A percentile compares a stretch with the other conserved stretches of the same genome.
Evolutionary conservation across 2,888 invertebrate genomes (phyloP).

Genomic region (Mimumesa dahlbomi): DNA sequence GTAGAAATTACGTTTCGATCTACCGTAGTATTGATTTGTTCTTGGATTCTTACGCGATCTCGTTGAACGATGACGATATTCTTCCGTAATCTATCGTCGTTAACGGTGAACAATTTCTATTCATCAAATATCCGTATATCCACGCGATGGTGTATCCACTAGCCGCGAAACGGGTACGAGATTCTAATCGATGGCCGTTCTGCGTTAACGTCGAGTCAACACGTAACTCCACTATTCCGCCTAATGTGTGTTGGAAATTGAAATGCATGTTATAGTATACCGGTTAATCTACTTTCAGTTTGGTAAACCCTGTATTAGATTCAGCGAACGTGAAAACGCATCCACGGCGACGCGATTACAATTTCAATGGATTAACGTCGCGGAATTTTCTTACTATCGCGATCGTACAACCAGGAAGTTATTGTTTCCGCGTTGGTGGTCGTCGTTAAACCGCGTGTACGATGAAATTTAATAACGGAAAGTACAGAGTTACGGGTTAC

Average conservation of each 20-base stretch:
- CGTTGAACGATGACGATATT: too few relatives aligned
- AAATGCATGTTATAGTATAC: slow-evolving; percentile 21
- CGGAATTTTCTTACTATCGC: background rate
- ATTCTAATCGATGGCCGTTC: slow-evolving; percentile 29
- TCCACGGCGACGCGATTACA: background rate
- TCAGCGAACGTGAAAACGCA: background rate
- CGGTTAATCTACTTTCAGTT: slow-evolving; percentile 1
- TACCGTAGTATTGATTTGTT: background rate
- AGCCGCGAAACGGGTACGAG: slow-evolving; percentile 10
- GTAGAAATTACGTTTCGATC: slow-evolving; percentile 1
- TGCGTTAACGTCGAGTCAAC: slow-evolving; percentile 22
- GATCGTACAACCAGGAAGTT: background rate
- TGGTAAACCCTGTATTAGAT: background rate
- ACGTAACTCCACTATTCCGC: slow-evolving; percentile 19
- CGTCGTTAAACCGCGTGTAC: background rate
- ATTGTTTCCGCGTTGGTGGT: background rate
- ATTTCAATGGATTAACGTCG: background rate
- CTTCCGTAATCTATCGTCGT: too few relatives aligned
- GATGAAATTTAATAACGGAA: slow-evolving; percentile 5
- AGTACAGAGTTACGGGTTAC: background rate
- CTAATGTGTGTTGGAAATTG: slow-evolving; percentile 17
- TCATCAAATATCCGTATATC: slow-evolving; percentile 13
- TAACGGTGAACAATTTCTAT: slow-evolving; percentile 5
- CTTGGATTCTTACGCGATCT: too few relatives aligned
- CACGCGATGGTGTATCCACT: slow-evolving; percentile 4